A percentile compares a stretch with the other conserved stretches of the same genome.
Conservation (phyloP, 2,113 vertebrate genomes). For the Chloropsis cyanopogon region DNA sequence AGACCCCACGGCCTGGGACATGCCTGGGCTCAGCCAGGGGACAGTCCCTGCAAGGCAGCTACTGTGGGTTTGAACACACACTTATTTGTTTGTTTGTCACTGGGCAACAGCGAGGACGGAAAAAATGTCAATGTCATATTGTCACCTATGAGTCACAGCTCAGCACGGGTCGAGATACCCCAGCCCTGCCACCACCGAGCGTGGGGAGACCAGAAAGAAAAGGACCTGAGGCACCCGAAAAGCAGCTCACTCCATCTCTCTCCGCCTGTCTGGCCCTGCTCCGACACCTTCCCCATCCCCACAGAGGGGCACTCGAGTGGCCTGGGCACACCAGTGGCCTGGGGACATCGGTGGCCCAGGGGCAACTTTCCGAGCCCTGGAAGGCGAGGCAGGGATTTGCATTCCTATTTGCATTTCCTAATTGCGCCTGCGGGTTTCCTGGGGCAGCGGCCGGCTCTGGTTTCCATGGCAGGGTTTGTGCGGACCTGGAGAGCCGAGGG, state of each 20-base stretch:
- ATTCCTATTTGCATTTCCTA: slow-evolving; percentile 57
- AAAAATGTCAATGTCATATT: slow-evolving; percentile 41
- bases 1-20: neutral
- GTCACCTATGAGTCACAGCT: slow-evolving; percentile 38
- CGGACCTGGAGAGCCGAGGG: neutral
- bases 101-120: slow-evolving; percentile 16
- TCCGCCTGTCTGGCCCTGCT: neutral
- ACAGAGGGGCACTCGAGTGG: neutral
- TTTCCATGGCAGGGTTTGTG: slow-evolving; percentile 65
- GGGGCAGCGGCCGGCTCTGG: slow-evolving; percentile 26
- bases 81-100: slow-evolving; percentile 46
- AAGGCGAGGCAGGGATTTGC: neutral
- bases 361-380: neutral
- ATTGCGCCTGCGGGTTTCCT: slow-evolving; percentile 50
- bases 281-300: neutral
- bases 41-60: neutral
- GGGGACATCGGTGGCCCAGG: neutral
- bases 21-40: neutral
- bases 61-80: neutral
- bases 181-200: accelerated
- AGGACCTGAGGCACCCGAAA: neutral
- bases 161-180: neutral
- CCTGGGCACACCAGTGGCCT: neutral
- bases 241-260: neutral
- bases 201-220: accelerated